Base-by-base conservation (phyloP, 2,113 vertebrate species). In the Syngnathus typhle region DNA sequence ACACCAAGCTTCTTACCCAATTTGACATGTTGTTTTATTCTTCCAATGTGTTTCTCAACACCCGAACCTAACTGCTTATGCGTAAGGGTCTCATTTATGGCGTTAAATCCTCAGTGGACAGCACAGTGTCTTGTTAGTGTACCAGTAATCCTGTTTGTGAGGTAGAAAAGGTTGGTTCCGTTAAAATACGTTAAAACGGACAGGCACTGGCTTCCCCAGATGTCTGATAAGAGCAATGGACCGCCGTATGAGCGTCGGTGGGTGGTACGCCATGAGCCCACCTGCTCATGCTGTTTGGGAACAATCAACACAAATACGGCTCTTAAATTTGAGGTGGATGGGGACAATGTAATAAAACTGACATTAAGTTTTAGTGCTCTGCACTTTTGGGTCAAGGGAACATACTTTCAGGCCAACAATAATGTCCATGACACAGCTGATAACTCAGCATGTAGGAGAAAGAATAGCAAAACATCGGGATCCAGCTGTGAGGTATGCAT, bases 81-180 rank as follows among this genome's bases (percentile, higher is more conserved):
- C 72, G 68, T 9, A 10, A 77, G 23, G 52, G 1, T 47, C 66
- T 84, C 83, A 89, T 89, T 90, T 86, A 87, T 81, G 69, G 59
- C 38, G 27, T 74, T 77, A 78, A 83, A 85, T 86, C 77, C 81
- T 27, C 70, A 85, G 80, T 83, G 78, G 66, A 64, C 68, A 61
- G 65, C 58, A 65, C 81, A 72, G 73, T 78, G 85, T 90, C 89
- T 87, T 89, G 88, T 87, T 84, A 21, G 52, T 66, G 66, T 85
- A 89, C 27, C 27, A 27, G 27, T 27, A 27, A 27, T 27, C 27
- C 27, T 60, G 60, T 78, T 84, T 77, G 52, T 68, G 68, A 61
- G 65, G 69, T 74, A 58, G 65, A 56, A 73, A 38, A 75, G 70
- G 66, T 60, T 9, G 36, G 62, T 62, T 77, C 64, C 75, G 68